These are phyloP conservation scores for Hoplostethus atlanticus DNA, from an alignment of 2,797 vertebrate genomes.

Conservation along the genomic window DNA sequence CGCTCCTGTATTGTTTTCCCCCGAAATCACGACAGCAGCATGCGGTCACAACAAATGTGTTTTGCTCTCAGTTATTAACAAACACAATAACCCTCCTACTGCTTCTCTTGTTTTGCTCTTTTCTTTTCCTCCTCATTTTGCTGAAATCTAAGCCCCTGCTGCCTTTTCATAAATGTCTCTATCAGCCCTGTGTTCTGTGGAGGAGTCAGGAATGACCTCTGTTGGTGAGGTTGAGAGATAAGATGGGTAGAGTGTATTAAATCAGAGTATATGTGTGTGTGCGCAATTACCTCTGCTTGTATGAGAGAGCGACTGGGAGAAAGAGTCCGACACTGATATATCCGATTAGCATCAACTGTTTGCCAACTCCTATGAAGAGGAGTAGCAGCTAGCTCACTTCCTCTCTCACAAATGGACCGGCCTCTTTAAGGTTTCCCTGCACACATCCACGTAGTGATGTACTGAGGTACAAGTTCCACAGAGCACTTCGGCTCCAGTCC, in stretches of 20 bases:
- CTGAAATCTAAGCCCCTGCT: neutral
- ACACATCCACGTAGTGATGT: neutral
- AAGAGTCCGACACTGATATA: neutral
- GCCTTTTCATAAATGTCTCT: neutral
- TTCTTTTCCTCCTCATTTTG: neutral
- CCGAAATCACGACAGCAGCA: neutral
- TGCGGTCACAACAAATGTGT: neutral
- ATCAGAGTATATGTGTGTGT: too few species aligned
- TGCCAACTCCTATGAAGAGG: constrained; percentile 4
- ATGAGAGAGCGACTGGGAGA: too few species aligned
- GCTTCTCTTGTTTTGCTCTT: neutral
- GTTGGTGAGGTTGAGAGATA: neutral
- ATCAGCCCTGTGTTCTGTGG: constrained; percentile 1
- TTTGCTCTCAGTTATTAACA: neutral
- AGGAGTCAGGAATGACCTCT: constrained; percentile 4
- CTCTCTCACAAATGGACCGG: neutral
- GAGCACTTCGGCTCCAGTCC: constrained; percentile 39
- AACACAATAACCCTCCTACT: neutral
- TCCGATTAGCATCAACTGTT: neutral
- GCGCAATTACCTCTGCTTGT: too few species aligned
- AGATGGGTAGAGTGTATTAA: neutral
- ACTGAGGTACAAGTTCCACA: constrained; percentile 1
- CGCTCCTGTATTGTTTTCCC: neutral
- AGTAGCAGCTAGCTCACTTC: neutral
- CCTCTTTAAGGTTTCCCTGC: neutral